phyloP scores from a whole-genome alignment of 2,113 vertebrate species.

The Acanthochromis polyacanthus region DNA sequence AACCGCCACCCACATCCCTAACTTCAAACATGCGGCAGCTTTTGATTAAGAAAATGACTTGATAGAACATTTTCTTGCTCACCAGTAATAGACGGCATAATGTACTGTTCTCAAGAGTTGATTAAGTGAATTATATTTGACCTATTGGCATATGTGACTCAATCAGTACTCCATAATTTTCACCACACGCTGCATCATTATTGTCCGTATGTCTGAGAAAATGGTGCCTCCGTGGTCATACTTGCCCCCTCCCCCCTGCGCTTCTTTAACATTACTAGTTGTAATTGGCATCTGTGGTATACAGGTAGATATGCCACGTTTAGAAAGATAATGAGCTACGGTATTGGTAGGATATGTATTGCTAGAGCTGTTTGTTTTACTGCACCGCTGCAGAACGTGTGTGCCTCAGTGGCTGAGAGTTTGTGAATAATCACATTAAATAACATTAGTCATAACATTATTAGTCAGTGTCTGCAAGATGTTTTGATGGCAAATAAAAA shows the following conservation, averaged over 20 bases:
- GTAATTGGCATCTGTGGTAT: neutral
- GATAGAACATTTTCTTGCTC: neutral
- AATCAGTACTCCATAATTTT: neutral
- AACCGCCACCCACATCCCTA: neutral
- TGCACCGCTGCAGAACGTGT: neutral
- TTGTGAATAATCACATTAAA: no score
- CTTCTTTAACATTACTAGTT: neutral
- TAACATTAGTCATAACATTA: no score
- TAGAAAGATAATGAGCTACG: neutral
- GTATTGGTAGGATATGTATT: neutral
- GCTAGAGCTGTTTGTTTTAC: neutral
- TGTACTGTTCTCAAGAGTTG: neutral
- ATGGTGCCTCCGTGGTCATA: no score
- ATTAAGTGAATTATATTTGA: neutral
- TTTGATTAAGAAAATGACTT: neutral
- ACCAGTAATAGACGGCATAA: neutral
- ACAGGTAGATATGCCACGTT: neutral
- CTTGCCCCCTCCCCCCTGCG: no score
- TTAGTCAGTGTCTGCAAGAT: neutral
- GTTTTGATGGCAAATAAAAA: neutral
- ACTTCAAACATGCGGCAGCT: neutral
- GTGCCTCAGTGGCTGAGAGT: neutral
- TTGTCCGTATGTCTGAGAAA: neutral
- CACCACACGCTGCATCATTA: neutral
- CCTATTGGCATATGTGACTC: neutral